Conservation (phyloP, 2,888 invertebrate genomes). For the Tineola bisselliella region DNA sequence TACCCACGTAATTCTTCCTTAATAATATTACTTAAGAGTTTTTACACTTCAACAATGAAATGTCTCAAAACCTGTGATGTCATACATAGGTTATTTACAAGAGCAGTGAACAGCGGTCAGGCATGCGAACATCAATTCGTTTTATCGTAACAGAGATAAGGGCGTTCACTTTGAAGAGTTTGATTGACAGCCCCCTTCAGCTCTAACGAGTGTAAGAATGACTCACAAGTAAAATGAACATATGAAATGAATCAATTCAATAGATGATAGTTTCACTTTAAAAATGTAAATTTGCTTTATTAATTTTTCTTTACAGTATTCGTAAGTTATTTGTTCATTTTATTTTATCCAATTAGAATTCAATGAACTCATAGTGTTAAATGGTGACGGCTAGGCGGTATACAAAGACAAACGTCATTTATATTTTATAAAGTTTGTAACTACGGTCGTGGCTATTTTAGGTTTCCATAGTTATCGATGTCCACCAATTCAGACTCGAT, state of each 20-base stretch:
- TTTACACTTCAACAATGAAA: not conserved
- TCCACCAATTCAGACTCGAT: not conserved
- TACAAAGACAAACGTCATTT: not conserved
- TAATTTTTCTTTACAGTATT: too few species aligned
- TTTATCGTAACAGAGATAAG: constrained; percentile 19
- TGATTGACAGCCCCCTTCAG: constrained; percentile 31
- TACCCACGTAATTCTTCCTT: not conserved
- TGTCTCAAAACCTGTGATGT: not conserved
- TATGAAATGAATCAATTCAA: not conserved
- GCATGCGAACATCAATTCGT: constrained; percentile 12
- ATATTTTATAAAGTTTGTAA: not conserved
- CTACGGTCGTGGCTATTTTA: not conserved
- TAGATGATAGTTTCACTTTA: too few species aligned
- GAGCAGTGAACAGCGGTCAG: not conserved
- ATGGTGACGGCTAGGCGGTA: not conserved
- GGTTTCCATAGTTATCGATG: not conserved
- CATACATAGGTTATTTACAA: not conserved
- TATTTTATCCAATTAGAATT: not conserved
- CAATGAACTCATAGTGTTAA: not conserved
- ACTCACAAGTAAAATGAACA: not conserved
- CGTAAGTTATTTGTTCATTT: not conserved
- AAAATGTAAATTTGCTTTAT: too few species aligned
- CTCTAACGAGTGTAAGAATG: not conserved
- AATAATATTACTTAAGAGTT: not conserved
- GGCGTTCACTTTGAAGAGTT: constrained; percentile 30